phyloP scores from a whole-genome alignment of 2,797 vertebrate species.

The Chloroceryle amazona region DNA sequence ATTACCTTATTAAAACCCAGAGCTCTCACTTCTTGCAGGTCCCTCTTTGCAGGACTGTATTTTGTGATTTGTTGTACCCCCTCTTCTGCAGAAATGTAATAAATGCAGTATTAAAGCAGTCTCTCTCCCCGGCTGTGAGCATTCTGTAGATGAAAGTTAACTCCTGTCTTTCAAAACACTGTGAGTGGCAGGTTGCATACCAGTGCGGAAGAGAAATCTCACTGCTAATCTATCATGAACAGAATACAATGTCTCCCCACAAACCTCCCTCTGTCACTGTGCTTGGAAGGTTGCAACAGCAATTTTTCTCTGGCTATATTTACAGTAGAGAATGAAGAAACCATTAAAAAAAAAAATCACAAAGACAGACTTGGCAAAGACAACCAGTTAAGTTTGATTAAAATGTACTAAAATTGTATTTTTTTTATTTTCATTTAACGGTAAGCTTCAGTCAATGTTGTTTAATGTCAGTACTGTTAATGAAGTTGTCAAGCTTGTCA shows the following conservation, averaged over 20 bases:
- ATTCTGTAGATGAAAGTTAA: slow-evolving; percentile 72
- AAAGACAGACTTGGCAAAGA: slow-evolving; percentile 36
- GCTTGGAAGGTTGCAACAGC: slow-evolving; percentile 12
- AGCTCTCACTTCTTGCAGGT: slow-evolving; percentile 27
- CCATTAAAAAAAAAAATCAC: neutral
- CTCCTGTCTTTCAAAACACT: slow-evolving; percentile 39
- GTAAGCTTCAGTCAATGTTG: slow-evolving; percentile 72
- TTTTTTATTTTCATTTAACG: slow-evolving; percentile 40
- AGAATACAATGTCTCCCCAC: slow-evolving; percentile 23
- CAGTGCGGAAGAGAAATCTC: slow-evolving; percentile 31
- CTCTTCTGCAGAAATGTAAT: neutral
- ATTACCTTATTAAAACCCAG: slow-evolving; percentile 18
- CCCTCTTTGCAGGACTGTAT: neutral
- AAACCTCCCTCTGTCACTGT: slow-evolving; percentile 18
- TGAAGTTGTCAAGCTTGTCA: slow-evolving; percentile 83
- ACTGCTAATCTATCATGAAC: neutral
- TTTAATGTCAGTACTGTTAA: slow-evolving; percentile 79
- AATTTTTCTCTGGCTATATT: slow-evolving; percentile 39
- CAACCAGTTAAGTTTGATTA: slow-evolving; percentile 52
- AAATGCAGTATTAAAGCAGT: slow-evolving; percentile 7
- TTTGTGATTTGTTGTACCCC: neutral
- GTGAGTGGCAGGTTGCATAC: slow-evolving; percentile 59
- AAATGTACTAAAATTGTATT: slow-evolving; percentile 61
- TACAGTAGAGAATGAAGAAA: slow-evolving; percentile 22
- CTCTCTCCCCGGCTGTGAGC: slow-evolving; percentile 37